Conservation (phyloP, 2,113 vertebrate genomes). For the Platanista minor region DNA sequence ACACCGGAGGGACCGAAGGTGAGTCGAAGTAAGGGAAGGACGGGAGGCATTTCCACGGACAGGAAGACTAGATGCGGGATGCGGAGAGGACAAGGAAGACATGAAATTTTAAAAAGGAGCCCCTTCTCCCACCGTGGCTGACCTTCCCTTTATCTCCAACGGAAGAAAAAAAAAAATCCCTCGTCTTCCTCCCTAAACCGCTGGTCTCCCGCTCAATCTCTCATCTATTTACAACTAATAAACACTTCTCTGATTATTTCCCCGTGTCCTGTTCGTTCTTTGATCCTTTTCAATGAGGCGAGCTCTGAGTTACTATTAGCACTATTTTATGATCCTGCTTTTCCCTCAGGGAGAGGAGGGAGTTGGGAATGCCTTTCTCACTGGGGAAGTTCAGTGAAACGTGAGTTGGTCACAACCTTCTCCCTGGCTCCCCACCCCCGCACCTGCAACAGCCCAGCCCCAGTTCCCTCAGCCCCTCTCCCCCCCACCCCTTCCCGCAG, state of each 20-base stretch:
- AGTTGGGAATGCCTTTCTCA: neutral
- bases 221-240: constrained; percentile 66
- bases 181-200: neutral
- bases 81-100: neutral
- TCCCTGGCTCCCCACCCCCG: neutral
- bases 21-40: constrained; percentile 9
- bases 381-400: constrained; percentile 39
- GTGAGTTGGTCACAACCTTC: neutral
- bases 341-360: neutral
- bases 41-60: neutral
- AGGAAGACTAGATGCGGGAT: neutral
- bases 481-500: neutral
- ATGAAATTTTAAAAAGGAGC: neutral
- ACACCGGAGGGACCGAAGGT: constrained; percentile 30
- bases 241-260: constrained; percentile 46
- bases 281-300: constrained; percentile 26
- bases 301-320: constrained; percentile 28
- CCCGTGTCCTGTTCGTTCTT: constrained; percentile 43
- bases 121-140: neutral
- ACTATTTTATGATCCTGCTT: constrained; percentile 26
- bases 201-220: constrained; percentile 5
- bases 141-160: neutral
- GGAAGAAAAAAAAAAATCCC: neutral
- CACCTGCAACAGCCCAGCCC: neutral
- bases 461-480: neutral